Conservation (phyloP, 2,888 invertebrate species). For the Coleophora deauratella region DNA sequence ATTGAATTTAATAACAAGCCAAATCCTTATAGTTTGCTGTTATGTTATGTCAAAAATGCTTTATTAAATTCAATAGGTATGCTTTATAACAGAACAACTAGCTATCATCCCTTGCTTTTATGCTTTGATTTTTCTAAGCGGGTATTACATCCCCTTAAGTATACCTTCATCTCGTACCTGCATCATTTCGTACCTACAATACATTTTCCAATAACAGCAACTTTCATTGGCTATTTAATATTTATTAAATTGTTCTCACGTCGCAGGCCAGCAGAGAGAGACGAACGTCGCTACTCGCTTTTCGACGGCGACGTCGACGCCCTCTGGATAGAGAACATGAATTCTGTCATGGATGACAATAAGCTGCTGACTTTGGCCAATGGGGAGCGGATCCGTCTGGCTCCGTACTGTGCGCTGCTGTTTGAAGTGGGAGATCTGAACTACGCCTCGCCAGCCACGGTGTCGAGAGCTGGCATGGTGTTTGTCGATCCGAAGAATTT, state of each 20-base stretch:
- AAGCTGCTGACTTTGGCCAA: conserved; percentile 91
- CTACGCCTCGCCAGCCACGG: conserved; percentile 94
- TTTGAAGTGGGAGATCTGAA: conserved; percentile 94
- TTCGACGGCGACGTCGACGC: conserved; percentile 97
- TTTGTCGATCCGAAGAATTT: conserved; percentile 94
- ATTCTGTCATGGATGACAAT: conserved; percentile 97
- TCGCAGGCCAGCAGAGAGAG: conserved; percentile 78
- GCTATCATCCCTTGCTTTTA: no score
- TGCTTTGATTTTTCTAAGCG: no score
- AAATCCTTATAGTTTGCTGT: no score
- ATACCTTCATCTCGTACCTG: no score
- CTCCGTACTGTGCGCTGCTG: conserved; percentile 85
- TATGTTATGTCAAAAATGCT: no score
- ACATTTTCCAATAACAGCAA: no score
- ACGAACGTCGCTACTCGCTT: conserved; percentile 87
- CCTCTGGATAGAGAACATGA: conserved; percentile 97
- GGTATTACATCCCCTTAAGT: no score
- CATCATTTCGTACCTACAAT: no score
- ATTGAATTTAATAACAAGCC: no score
- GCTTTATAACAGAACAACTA: no score
- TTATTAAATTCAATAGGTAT: no score
- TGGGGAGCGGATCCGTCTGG: conserved; percentile 89
- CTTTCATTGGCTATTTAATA: no score
- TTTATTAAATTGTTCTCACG: neutral
- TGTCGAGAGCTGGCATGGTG: conserved; percentile 95